phyloP scores from a whole-genome alignment of 2,888 invertebrate species.

The Diloba caeruleocephala region DNA sequence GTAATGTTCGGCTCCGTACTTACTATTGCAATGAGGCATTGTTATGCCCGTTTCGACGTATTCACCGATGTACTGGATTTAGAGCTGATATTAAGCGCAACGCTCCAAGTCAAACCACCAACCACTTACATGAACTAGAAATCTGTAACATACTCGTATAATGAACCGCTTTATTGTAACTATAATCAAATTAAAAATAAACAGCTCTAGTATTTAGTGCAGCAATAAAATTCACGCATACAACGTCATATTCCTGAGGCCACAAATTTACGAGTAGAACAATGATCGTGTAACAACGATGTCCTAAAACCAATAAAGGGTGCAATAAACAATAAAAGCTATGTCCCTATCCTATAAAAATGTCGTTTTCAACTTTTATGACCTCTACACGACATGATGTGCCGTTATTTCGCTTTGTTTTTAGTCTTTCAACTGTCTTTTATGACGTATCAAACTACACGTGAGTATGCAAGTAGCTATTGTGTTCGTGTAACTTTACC shows the following conservation, averaged over 20 bases:
- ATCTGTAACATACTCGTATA: neutral
- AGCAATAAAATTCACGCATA: slow-evolving; percentile 18
- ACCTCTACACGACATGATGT: slow-evolving; percentile 26
- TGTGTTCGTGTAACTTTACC: slow-evolving; percentile 9
- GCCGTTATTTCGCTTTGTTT: slow-evolving; percentile 41
- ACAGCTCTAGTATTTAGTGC: neutral
- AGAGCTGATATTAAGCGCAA: too few relatives aligned
- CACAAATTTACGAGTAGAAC: slow-evolving; percentile 22
- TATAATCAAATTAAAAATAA: slow-evolving; percentile 3
- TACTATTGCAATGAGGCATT: too few relatives aligned
- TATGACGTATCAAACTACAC: slow-evolving; percentile 29
- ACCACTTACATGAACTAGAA: too few relatives aligned
- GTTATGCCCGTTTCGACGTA: too few relatives aligned
- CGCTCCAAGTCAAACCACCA: too few relatives aligned
- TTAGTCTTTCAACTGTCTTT: slow-evolving; percentile 36
- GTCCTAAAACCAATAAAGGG: slow-evolving; percentile 49
- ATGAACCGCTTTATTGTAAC: neutral
- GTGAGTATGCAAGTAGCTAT: slow-evolving; percentile 12
- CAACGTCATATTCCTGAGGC: slow-evolving; percentile 4
- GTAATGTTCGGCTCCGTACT: too few relatives aligned
- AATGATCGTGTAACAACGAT: slow-evolving; percentile 38
- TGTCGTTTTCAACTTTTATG: slow-evolving; percentile 49
- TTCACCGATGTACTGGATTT: too few relatives aligned
- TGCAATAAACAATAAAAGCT: slow-evolving; percentile 53
- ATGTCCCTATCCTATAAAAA: slow-evolving; percentile 50